Evolutionary conservation across 2,797 vertebrate genomes (phyloP).

Genomic region (Myotis vivesi): DNA sequence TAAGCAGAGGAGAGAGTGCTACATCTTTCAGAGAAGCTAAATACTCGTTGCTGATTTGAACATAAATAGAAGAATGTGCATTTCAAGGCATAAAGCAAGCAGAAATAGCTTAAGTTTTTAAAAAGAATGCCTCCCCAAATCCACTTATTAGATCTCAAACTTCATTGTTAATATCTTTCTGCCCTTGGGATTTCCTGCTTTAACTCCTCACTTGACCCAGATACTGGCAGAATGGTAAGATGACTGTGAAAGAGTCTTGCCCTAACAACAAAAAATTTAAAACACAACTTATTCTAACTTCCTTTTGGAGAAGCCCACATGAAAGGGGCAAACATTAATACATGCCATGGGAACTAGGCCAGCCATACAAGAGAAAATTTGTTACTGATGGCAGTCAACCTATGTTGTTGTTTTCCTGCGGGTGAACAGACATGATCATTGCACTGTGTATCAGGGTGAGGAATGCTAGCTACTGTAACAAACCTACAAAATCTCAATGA

Average conservation of each 20-base stretch:
- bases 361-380: background rate
- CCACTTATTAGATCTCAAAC: background rate
- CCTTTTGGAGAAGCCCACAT: background rate
- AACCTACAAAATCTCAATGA: background rate
- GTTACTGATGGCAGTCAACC: background rate
- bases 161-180: constrained; percentile 1
- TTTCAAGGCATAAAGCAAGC: constrained; percentile 17
- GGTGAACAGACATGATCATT: background rate
- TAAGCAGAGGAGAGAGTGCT: background rate
- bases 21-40: background rate
- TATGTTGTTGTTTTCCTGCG: background rate
- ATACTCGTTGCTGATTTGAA: background rate
- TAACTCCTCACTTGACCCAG: background rate
- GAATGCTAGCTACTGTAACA: background rate
- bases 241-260: background rate
- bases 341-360: background rate
- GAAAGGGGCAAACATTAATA: background rate
- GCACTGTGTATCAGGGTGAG: background rate
- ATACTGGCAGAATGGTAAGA: background rate
- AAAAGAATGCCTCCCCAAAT: background rate
- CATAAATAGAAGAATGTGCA: background rate
- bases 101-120: background rate
- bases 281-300: background rate
- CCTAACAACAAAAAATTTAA: background rate
- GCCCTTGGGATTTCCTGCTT: background rate